phyloP scores from a whole-genome alignment of 2,888 invertebrate genomes.

The Cyclophora punctaria region DNA sequence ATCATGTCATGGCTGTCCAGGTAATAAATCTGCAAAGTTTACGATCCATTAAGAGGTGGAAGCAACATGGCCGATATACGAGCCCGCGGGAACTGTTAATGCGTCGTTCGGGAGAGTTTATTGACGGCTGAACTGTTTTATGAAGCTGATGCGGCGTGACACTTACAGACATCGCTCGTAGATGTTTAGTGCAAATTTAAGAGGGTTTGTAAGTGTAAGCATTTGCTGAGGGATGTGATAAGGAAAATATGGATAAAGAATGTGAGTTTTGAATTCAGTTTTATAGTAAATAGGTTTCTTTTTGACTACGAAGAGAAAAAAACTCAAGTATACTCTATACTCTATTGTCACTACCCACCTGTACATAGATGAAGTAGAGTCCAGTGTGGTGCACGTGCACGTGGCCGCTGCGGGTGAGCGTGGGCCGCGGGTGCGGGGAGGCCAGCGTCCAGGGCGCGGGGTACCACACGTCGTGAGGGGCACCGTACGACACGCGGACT shows the following conservation, averaged over 20 bases:
- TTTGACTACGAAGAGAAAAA: too few relatives aligned
- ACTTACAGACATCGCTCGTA: too few relatives aligned
- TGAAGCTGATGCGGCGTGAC: neutral
- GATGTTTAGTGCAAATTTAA: too few relatives aligned
- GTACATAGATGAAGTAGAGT: conserved; percentile 85
- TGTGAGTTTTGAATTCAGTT: too few relatives aligned
- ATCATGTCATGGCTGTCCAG: conserved; percentile 84
- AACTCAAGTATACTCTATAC: too few relatives aligned
- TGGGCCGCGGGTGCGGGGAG: conserved; percentile 76
- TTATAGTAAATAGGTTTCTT: too few relatives aligned
- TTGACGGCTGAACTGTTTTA: neutral
- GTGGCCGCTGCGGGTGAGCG: conserved; percentile 77
- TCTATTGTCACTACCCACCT: conserved; percentile 50
- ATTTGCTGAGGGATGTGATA: too few relatives aligned
- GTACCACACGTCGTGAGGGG: conserved; percentile 80
- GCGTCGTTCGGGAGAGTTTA: too few relatives aligned
- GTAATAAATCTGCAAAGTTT: conserved; percentile 79
- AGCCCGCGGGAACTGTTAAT: too few relatives aligned
- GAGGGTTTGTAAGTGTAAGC: too few relatives aligned
- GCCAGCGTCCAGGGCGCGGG: conserved; percentile 77
- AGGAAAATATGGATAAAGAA: too few relatives aligned
- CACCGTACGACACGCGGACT: conserved; percentile 76
- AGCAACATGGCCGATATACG: too few relatives aligned
- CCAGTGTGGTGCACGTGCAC: conserved; percentile 82
- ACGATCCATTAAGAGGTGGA: neutral